Conservation (phyloP, 2,888 invertebrate genomes). For the Colletes collaris region DNA sequence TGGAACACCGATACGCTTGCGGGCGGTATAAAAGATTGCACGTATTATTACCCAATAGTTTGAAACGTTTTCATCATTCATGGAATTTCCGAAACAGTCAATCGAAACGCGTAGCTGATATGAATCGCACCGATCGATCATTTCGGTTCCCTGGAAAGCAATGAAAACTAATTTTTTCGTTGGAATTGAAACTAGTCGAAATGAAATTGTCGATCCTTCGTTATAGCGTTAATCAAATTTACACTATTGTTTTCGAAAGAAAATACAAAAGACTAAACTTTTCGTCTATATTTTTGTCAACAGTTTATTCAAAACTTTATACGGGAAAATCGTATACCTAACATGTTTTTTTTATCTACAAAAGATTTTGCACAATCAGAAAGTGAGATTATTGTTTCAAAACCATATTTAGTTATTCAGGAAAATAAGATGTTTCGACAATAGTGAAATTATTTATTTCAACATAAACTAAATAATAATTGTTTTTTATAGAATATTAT, state of each 20-base stretch:
- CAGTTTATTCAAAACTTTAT: too few relatives aligned
- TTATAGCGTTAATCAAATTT: not conserved
- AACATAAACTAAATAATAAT: too few relatives aligned
- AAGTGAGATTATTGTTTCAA: too few relatives aligned
- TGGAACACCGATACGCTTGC: conserved; percentile 34
- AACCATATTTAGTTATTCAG: too few relatives aligned
- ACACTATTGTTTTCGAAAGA: not conserved
- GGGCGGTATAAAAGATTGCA: conserved; percentile 18
- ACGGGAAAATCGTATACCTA: too few relatives aligned
- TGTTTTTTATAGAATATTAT: too few relatives aligned
- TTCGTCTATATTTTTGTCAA: too few relatives aligned
- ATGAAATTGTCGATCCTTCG: not conserved
- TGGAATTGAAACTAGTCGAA: conserved; percentile 6
- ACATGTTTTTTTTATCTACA: too few relatives aligned
- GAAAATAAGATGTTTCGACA: too few relatives aligned
- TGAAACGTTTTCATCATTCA: conserved; percentile 36
- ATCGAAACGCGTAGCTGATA: conserved; percentile 34
- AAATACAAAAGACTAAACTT: too few relatives aligned
- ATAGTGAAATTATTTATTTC: too few relatives aligned
- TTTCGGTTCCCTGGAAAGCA: conserved; percentile 8
- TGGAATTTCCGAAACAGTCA: conserved; percentile 33
- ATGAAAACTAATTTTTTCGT: conserved; percentile 28
- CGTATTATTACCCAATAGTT: conserved; percentile 37
- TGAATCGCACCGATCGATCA: conserved; percentile 28
- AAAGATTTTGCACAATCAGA: too few relatives aligned